Evolutionary conservation across 2,888 invertebrate genomes (phyloP).

Genomic region (Mongoloraphidia duomilia): DNA sequence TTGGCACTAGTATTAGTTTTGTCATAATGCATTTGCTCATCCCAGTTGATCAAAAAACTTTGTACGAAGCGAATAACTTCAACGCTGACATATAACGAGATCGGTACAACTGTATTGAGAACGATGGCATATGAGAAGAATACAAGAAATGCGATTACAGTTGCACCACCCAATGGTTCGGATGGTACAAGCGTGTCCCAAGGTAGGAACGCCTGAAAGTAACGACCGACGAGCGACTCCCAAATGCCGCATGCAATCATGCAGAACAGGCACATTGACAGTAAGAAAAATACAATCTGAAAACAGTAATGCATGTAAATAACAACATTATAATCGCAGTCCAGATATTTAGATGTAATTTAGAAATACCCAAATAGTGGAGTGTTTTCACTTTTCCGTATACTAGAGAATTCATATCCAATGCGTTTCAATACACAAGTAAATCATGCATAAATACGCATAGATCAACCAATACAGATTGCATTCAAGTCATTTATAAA

Average conservation of each 20-base stretch:
- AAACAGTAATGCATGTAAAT: slow-evolving; percentile 25
- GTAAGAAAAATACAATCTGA: slow-evolving; percentile 95
- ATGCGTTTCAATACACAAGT: neutral
- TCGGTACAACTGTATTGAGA: slow-evolving; percentile 98
- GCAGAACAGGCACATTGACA: slow-evolving; percentile 95
- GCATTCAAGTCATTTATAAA: no score
- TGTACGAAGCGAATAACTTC: slow-evolving; percentile 97
- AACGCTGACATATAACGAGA: slow-evolving; percentile 92
- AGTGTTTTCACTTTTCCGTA: neutral
- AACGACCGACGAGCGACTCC: slow-evolving; percentile 86
- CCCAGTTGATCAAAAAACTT: slow-evolving; percentile 98
- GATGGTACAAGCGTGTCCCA: slow-evolving; percentile 88
- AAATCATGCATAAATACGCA: neutral
- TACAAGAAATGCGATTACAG: slow-evolving; percentile 87
- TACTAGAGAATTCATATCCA: neutral
- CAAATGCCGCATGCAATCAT: slow-evolving; percentile 95
- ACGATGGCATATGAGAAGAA: slow-evolving; percentile 99
- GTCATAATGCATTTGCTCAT: slow-evolving; percentile 92
- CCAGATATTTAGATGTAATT: neutral
- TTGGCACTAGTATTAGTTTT: slow-evolving; percentile 82
- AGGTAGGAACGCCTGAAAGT: slow-evolving; percentile 81
- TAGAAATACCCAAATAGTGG: no score
- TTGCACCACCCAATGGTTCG: slow-evolving; percentile 68
- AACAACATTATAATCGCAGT: slow-evolving; percentile 4
- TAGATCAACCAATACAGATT: no score